Conservation (phyloP, 2,888 invertebrate species). For the Aelia acuminata region DNA sequence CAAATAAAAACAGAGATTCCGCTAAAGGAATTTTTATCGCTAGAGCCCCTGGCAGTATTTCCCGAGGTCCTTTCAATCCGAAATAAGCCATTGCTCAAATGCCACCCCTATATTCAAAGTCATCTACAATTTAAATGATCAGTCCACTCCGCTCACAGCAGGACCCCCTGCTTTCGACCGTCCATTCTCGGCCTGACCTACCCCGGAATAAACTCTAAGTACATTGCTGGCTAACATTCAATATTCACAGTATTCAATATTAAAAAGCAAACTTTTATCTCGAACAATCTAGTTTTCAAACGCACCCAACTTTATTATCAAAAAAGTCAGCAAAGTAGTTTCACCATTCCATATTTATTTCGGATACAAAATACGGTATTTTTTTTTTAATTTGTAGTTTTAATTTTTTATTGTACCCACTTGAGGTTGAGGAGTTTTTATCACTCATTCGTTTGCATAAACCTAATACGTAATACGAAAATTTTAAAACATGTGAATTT, state of each 20-base stretch:
- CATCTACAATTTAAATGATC: conserved; percentile 19
- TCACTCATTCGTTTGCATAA: too few relatives aligned
- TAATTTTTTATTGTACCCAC: too few relatives aligned
- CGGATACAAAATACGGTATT: too few relatives aligned
- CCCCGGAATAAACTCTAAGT: background rate
- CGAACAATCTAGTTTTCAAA: too few relatives aligned
- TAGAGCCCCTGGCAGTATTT: background rate
- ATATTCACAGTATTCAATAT: background rate
- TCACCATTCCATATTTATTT: too few relatives aligned
- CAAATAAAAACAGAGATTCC: too few relatives aligned
- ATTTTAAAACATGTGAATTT: too few relatives aligned
- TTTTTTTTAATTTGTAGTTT: too few relatives aligned
- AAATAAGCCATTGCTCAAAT: conserved; percentile 1
- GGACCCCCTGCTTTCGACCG: background rate
- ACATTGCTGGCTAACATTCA: background rate
- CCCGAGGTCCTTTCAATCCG: background rate
- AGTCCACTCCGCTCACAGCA: background rate
- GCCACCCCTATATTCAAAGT: conserved; percentile 20
- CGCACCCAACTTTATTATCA: background rate
- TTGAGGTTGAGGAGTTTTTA: too few relatives aligned
- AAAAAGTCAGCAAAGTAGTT: too few relatives aligned
- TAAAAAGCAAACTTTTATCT: background rate
- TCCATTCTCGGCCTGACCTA: background rate
- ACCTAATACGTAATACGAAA: too few relatives aligned
- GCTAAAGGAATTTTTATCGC: background rate